These are phyloP conservation scores for Leucoraja ocellata DNA, from an alignment of 2,797 vertebrate species.

Conservation along the genomic window DNA sequence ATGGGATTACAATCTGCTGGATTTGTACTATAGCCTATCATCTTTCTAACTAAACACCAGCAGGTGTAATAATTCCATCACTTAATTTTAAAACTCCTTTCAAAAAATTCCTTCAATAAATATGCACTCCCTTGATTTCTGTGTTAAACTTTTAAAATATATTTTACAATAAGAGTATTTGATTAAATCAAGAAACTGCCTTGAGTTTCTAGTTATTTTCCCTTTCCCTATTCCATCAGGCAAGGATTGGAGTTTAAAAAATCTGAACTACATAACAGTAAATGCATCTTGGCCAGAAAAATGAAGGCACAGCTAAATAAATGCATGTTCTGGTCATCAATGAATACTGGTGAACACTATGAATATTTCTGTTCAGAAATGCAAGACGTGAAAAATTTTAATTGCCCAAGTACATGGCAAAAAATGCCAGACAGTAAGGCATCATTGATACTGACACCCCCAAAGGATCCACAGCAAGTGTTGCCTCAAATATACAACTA, in stretches of 20 bases:
- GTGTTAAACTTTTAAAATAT: conserved; percentile 38
- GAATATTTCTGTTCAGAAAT: background rate
- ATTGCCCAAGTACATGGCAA: background rate
- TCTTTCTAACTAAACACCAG: conserved; percentile 66
- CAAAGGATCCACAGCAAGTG: too few relatives aligned
- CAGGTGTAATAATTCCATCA: conserved; percentile 52
- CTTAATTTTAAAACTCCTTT: conserved; percentile 9
- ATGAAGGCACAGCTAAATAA: background rate
- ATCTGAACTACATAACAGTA: background rate
- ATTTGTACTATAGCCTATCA: conserved; percentile 60
- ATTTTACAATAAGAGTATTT: conserved; percentile 37
- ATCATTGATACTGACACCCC: too few relatives aligned
- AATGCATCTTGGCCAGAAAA: background rate
- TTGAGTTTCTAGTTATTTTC: background rate
- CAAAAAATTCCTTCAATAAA: conserved; percentile 16
- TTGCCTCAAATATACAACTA: too few relatives aligned
- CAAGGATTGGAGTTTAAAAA: background rate
- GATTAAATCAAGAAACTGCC: conserved; percentile 27
- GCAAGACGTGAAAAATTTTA: background rate
- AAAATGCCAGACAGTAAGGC: background rate
- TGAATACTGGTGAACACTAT: background rate
- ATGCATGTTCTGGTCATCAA: background rate
- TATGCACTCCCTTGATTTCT: background rate
- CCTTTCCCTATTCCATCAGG: background rate
- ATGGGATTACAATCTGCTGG: conserved; percentile 77